These are phyloP conservation scores for Polypterus bichir DNA, from an alignment of 2,113 vertebrate genomes.

Conservation along the genomic window DNA sequence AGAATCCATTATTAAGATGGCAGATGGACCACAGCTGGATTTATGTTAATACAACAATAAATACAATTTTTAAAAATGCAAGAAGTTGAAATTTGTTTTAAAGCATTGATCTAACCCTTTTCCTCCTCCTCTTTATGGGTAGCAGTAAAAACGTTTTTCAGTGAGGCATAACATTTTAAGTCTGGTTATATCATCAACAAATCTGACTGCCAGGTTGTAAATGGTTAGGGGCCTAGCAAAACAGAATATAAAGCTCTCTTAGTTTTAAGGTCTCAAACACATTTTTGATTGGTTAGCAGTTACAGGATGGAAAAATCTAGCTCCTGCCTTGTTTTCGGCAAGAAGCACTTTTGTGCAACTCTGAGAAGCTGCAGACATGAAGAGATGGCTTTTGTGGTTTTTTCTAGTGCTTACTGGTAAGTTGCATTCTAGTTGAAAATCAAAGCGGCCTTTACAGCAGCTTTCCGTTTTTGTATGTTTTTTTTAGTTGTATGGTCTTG, in stretches of 20 bases:
- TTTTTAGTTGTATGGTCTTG: not conserved
- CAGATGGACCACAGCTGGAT: too few relatives aligned
- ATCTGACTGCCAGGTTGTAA: not conserved
- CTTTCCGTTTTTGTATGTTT: not conserved
- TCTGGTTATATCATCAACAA: not conserved
- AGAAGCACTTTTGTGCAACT: not conserved
- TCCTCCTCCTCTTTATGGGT: not conserved
- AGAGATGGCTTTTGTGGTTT: not conserved
- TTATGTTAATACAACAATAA: too few relatives aligned
- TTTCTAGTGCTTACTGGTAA: not conserved
- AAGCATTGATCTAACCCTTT: not conserved
- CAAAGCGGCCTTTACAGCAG: not conserved
- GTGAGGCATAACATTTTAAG: not conserved
- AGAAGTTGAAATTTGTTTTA: not conserved
- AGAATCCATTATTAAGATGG: too few relatives aligned
- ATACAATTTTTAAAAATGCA: not conserved
- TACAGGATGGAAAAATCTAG: not conserved
- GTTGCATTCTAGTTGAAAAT: not conserved
- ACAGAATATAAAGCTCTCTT: constrained; percentile 3
- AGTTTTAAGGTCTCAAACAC: not conserved
- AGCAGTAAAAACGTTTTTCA: not conserved
- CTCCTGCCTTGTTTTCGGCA: not conserved
- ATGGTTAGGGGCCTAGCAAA: not conserved
- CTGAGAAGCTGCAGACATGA: not conserved
- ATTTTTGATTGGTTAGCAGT: not conserved